Conservation (phyloP, 2,888 invertebrate genomes). For the Lasioglossum morio region DNA sequence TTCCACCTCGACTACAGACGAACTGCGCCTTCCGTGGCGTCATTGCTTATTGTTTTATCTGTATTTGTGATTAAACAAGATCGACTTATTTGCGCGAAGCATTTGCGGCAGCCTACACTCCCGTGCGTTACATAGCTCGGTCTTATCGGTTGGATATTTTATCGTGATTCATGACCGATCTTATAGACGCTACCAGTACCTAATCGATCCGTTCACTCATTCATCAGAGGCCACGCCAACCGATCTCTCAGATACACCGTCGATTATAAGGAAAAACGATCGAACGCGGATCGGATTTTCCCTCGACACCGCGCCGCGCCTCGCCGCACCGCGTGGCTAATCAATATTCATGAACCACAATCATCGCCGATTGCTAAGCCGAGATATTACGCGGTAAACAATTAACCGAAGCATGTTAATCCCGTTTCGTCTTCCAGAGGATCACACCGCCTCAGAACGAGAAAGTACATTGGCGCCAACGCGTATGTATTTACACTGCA, state of each 20-base stretch:
- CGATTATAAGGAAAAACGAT: conserved; percentile 2
- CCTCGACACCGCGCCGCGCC: no score
- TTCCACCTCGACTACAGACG: conserved; percentile 5
- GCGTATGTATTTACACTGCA: conserved; percentile 9
- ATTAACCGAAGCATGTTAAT: conserved; percentile 15
- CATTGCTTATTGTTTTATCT: conserved; percentile 53
- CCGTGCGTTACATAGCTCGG: not conserved
- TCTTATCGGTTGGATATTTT: conserved; percentile 28
- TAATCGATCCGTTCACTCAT: conserved; percentile 2
- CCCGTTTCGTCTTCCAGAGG: conserved; percentile 11
- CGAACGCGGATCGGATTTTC: not conserved
- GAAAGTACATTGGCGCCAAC: conserved; percentile 44
- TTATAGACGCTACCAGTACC: not conserved
- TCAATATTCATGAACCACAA: not conserved
- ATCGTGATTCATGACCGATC: conserved; percentile 3
- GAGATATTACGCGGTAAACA: conserved; percentile 30
- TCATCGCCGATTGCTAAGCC: not conserved
- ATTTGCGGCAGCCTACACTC: conserved; percentile 22
- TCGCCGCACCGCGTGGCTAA: not conserved
- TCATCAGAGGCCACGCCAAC: not conserved
- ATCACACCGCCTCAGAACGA: conserved; percentile 8
- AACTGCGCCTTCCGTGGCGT: conserved; percentile 11
- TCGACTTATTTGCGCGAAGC: conserved; percentile 39
- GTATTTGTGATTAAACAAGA: conserved; percentile 52
- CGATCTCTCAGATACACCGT: not conserved